These are phyloP conservation scores for Bedellia somnulentella DNA, from an alignment of 2,888 invertebrate species.

Conservation along the genomic window DNA sequence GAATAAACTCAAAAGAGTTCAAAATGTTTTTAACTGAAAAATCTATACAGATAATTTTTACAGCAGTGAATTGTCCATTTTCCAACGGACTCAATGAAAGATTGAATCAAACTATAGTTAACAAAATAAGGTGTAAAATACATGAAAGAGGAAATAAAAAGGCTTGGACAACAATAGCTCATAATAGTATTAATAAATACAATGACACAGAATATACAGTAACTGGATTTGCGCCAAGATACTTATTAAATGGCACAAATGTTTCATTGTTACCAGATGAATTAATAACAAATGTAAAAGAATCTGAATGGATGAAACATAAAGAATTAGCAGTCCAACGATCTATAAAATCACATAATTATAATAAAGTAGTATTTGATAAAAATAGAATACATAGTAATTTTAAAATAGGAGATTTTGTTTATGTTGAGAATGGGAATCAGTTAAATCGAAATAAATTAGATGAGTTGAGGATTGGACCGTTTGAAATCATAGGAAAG, in stretches of 20 bases:
- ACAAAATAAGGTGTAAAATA: constrained; percentile 1
- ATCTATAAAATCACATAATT: constrained; percentile 1
- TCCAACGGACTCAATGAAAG: no score
- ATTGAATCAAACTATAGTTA: constrained; percentile 1
- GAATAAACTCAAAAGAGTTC: background rate
- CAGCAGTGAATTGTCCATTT: no score
- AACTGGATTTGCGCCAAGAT: background rate
- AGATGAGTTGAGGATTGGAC: constrained; percentile 15
- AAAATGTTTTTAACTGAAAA: background rate
- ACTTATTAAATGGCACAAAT: background rate
- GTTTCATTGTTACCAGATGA: background rate
- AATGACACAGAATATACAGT: background rate
- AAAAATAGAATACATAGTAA: background rate
- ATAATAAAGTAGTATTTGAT: constrained; percentile 1
- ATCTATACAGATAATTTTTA: background rate
- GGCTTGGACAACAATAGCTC: background rate
- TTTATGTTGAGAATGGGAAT: constrained; percentile 2
- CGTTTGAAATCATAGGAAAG: constrained; percentile 13
- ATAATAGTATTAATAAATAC: background rate
- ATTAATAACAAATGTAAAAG: background rate
- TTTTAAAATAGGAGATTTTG: constrained; percentile 2
- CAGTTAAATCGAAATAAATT: constrained; percentile 8
- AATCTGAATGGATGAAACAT: background rate
- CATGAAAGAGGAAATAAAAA: background rate
- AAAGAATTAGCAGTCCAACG: background rate